These are phyloP conservation scores for Holothuria scabra DNA, from an alignment of 53 echinoderm and acorn worm species.

Conservation along the genomic window DNA sequence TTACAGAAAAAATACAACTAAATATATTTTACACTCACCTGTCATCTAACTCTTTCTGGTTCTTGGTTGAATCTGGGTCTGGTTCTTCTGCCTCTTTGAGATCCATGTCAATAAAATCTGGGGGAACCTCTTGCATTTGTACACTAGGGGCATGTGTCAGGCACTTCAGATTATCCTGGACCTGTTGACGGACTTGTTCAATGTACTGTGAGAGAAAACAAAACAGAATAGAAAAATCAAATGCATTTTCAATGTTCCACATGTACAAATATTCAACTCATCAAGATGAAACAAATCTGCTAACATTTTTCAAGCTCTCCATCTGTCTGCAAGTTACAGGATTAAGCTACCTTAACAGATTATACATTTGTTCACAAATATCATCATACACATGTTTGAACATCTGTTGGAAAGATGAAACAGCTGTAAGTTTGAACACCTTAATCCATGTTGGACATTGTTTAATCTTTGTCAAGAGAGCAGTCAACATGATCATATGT, in stretches of 20 bases:
- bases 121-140: slow-evolving; percentile 98
- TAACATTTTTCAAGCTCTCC: not conserved
- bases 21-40: slow-evolving; percentile 71
- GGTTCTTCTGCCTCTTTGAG: slow-evolving; percentile 80
- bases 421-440: too few relatives aligned
- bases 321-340: too few relatives aligned
- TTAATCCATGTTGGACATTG: too few relatives aligned
- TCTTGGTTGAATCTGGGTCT: slow-evolving; percentile 86
- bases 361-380: too few relatives aligned
- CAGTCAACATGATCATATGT: too few relatives aligned
- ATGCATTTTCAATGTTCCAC: not conserved
- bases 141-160: slow-evolving; percentile 96
- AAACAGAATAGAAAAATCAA: too few relatives aligned
- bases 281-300: not conserved
- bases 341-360: too few relatives aligned
- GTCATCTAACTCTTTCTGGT: slow-evolving; percentile 86
- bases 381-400: too few relatives aligned
- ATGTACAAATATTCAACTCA: not conserved
- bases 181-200: slow-evolving; percentile 90
- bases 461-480: too few relatives aligned
- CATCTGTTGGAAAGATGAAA: too few relatives aligned
- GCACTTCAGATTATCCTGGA: slow-evolving; percentile 97
- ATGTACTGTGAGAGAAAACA: slow-evolving; percentile 72
- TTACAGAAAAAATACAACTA: too few relatives aligned
- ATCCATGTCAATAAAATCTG: slow-evolving; percentile 79